phyloP scores from a whole-genome alignment of 1,140 invertebrate species.

The Meloidogyne chitwoodi region DNA sequence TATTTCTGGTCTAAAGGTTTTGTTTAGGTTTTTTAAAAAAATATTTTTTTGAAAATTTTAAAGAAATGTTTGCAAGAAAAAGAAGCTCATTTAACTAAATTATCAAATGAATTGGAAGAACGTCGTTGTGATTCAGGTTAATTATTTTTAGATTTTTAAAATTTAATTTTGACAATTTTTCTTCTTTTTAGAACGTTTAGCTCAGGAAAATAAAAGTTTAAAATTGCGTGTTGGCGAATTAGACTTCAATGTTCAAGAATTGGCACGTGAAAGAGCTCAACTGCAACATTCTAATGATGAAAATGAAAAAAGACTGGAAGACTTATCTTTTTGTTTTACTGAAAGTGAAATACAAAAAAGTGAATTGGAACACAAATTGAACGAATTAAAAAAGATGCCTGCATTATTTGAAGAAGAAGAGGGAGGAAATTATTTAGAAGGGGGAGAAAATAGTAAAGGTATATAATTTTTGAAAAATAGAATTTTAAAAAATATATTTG shows the following conservation, averaged over 20 bases:
- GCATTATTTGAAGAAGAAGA: not conserved
- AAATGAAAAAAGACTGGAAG: conserved; percentile 33
- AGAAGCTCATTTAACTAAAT: conserved; percentile 15
- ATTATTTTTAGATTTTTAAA: not conserved
- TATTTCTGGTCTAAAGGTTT: conserved; percentile 4
- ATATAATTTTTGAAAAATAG: not conserved
- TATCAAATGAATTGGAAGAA: conserved; percentile 28
- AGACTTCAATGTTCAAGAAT: conserved; percentile 5
- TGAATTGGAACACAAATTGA: conserved; percentile 18
- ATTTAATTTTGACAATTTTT: not conserved
- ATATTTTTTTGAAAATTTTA: not conserved
- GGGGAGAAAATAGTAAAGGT: conserved; percentile 2
- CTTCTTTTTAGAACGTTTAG: conserved; percentile 17
- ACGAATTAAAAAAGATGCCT: conserved; percentile 4
- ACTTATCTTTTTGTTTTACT: conserved; percentile 31
- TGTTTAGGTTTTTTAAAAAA: not conserved
- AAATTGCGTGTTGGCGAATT: conserved; percentile 13
- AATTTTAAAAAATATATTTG: not conserved
- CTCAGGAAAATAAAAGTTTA: conserved; percentile 13
- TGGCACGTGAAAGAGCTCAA: not conserved
- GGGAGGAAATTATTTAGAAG: not conserved
- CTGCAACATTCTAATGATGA: conserved; percentile 14
- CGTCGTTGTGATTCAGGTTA: conserved; percentile 8
- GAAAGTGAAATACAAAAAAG: conserved; percentile 26
- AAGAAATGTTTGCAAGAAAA: conserved; percentile 38